Evolutionary conservation across 1,140 invertebrate genomes (phyloP).

Genomic region (Drosophila azteca): DNA sequence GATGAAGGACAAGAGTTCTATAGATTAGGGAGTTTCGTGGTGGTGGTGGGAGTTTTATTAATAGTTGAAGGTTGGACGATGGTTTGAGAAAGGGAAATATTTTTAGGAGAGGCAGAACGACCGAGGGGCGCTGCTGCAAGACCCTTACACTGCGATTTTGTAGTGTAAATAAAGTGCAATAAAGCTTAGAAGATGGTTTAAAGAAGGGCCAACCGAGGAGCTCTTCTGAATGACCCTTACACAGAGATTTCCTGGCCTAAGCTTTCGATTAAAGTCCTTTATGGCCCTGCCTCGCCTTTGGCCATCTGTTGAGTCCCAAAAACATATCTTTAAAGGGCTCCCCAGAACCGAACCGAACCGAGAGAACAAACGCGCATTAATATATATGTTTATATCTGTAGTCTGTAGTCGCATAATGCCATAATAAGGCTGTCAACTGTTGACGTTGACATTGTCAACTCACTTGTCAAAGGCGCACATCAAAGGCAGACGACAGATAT

Average conservation of each 20-base stretch:
- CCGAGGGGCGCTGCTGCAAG: too few species aligned
- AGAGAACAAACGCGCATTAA: constrained; percentile 13
- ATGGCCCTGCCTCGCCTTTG: constrained; percentile 7
- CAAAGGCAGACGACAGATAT: constrained; percentile 82
- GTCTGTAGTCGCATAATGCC: constrained; percentile 51
- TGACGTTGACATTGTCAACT: constrained; percentile 83
- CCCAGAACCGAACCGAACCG: not conserved
- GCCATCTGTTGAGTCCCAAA: constrained; percentile 6
- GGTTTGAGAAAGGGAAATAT: too few species aligned
- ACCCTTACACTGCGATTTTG: too few species aligned
- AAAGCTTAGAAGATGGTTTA: too few species aligned
- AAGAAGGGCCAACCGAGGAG: too few species aligned
- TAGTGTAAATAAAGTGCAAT: too few species aligned
- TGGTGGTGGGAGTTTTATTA: too few species aligned
- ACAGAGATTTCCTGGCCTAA: too few species aligned
- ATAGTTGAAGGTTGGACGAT: too few species aligned
- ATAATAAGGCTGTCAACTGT: constrained; percentile 82
- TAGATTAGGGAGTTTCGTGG: not conserved
- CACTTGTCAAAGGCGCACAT: constrained; percentile 82
- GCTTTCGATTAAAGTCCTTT: not conserved
- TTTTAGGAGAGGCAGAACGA: too few species aligned
- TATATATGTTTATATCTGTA: constrained; percentile 17
- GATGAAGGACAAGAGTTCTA: constrained; percentile 15
- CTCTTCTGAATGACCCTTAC: too few species aligned
- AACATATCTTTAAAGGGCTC: constrained; percentile 23